Base-by-base conservation (phyloP, 1,140 invertebrate genomes). In the Zelostemma sp. region DNA sequence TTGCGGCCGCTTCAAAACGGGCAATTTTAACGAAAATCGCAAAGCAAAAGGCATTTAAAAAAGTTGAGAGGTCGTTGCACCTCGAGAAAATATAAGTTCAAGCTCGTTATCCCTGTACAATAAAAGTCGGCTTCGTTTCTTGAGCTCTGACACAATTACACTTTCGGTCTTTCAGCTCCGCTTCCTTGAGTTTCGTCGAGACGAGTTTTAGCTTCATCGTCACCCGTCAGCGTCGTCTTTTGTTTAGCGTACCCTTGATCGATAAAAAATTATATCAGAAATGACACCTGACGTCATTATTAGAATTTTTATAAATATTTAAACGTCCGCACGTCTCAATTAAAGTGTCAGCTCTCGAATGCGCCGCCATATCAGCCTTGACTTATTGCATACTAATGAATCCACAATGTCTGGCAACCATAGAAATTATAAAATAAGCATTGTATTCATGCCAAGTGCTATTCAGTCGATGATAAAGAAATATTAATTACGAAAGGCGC, bases 81-180 rank as follows among this genome's bases (percentile, higher is more conserved):
- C 18, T 12, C 15, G 19, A 35, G 19, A 33, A 49, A 28, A 41
- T 41, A 6, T 45, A 48, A 54, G 56, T 56, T 67, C 54, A 25
- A 48, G 47, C 61, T 48, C 58, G 55, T 68, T 62, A 54, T 48
- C 35, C 57, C 15, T 31, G 47, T 43, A 11, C 9, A 14, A 38
- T 38, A 38, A 38, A 11, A 38, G 35, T 38, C 35, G 9, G 15
- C 54, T 53, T 48, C 19, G 19, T 11, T 48, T 19, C 11, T 21
- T 33, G 9, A 40, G 28, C 35, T 35, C 41, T 63, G 66, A 63
- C 66, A 68, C 55, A 68, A 63, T 63, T 68, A 55, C 55, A 45
- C 53, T 61, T 63, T 61, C 65, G 38, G 45, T 53, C 64, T 45
- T 64, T 64, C 46, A 18, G 35, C 48, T 47, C 41, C 49, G 19